These are phyloP conservation scores for Eledone cirrhosa DNA, from an alignment of 2,888 invertebrate genomes.

Conservation along the genomic window DNA sequence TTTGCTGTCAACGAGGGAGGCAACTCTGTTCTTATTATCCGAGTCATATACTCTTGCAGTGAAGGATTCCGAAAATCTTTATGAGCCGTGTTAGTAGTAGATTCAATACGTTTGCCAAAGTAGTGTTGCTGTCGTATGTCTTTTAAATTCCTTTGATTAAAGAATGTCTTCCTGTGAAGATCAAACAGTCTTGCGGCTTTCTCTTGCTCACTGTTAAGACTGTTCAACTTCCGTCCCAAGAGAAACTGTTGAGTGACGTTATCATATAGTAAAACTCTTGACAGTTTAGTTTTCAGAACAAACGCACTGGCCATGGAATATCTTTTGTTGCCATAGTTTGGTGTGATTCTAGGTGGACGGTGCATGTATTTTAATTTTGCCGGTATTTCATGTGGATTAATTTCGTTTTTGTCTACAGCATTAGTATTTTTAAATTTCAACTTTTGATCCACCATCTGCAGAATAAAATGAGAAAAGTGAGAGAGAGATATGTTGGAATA, in stretches of 20 bases:
- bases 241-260: slow-evolving; percentile 60
- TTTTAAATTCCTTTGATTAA: slow-evolving; percentile 28
- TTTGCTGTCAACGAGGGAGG: no score
- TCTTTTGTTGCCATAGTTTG: slow-evolving; percentile 54
- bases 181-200: slow-evolving; percentile 45
- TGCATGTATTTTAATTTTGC: slow-evolving; percentile 25
- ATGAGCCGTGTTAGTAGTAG: no score
- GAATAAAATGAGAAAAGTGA: no score
- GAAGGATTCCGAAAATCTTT: no score
- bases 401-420: no score
- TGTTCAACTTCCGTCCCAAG: slow-evolving; percentile 52
- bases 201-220: slow-evolving; percentile 48
- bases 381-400: no score
- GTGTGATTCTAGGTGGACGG: slow-evolving; percentile 53
- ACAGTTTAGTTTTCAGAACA: slow-evolving; percentile 51
- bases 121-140: not conserved
- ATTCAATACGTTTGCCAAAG: no score
- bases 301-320: slow-evolving; percentile 29
- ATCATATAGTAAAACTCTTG: slow-evolving; percentile 58
- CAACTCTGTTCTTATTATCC: no score
- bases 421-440: no score
- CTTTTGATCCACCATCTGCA: no score
- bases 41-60: no score
- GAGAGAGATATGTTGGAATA: no score
- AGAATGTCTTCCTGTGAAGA: slow-evolving; percentile 42